Base-by-base conservation (phyloP, 2,888 invertebrate genomes). In the Melipona bicolor region DNA sequence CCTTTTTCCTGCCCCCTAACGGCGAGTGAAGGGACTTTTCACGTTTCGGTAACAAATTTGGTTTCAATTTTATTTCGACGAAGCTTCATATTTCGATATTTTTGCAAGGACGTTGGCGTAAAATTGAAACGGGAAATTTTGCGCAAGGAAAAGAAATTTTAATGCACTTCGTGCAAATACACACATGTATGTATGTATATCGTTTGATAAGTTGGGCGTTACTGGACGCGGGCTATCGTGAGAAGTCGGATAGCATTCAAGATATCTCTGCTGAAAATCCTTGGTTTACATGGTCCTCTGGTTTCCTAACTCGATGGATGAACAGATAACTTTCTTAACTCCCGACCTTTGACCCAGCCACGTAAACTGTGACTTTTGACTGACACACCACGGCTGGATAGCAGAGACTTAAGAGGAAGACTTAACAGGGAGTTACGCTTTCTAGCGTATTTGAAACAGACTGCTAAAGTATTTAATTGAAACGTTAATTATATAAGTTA, bases 311-410 rank as follows among this genome's bases (percentile, higher is more conserved):
- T 24, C 52, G 43, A 64, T 62, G 70, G 70, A 77, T 70, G 70
- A 77, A 77, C 71, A 71, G 72, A 77, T 64, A 77, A 77, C 71
- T 77, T 77, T 54, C 71, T 76, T 61, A 59, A 32, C 69, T 59
- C 62, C 15, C 62, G 50, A 69, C 77, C 70, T 77, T 61, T 62
- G 49, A 71, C n/a, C 52, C 43, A 27, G 5, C 21, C 36, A 9
- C 17, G 52, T 77, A 77, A 61, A 69, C 68, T 36, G 61, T 24
- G 59, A 70, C 69, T 70, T 70, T 54, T 27, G 50, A 61, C 17
- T 69, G 32, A 17, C 61, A 69, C 69, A 62, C 69, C 61, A 15
- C 32, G 4, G 50, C 32, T 50, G 32, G 24, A 49, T 62, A 52
- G 43, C 43, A 9, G 1, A 43, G 43, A 0, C 43, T 70, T 24